Conservation (phyloP, 92 coral and sea anemone species). For the Zoanthus sansibaricus region DNA sequence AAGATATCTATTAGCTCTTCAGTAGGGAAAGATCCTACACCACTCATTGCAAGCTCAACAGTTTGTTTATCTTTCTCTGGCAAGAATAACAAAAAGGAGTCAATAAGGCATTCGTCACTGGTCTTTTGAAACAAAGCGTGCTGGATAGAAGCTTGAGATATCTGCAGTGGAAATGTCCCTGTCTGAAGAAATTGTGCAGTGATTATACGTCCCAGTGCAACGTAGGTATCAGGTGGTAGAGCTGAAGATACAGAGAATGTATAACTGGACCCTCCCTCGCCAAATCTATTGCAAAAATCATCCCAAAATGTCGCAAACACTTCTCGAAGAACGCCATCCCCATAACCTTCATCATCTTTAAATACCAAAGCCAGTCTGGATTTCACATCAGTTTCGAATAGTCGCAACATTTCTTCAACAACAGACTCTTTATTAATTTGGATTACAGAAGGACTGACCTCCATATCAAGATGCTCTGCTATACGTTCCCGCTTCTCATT, state of each 20-base stretch:
- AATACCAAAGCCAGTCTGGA: conserved; percentile 4
- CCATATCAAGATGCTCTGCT: conserved; percentile 20
- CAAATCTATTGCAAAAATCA: conserved; percentile 23
- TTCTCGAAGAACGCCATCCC: conserved; percentile 57
- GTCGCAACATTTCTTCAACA: conserved; percentile 7
- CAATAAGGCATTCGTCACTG: conserved; percentile 41
- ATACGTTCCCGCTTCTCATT: conserved; percentile 16
- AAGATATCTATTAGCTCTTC: conserved; percentile 59
- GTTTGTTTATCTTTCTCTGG: conserved; percentile 43
- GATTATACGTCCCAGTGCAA: conserved; percentile 50
- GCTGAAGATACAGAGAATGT: conserved; percentile 44
- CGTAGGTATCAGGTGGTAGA: conserved; percentile 38
- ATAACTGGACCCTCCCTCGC: conserved; percentile 49
- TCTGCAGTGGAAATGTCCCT: conserved; percentile 60
- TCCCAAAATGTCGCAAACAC: conserved; percentile 61
- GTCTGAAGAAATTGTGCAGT: conserved; percentile 55
- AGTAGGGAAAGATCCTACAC: conserved; percentile 35
- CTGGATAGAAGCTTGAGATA: conserved; percentile 53
- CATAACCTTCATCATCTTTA: conserved; percentile 48
- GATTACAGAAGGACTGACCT: background rate
- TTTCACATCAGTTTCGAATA: conserved; percentile 10
- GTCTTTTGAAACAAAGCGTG: conserved; percentile 51
- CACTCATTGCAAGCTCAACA: conserved; percentile 13
- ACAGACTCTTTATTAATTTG: conserved; percentile 7
- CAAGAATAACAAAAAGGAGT: conserved; percentile 56